Evolutionary conservation across 1,140 invertebrate genomes (phyloP).

Genomic region (Papilio dardanus): DNA sequence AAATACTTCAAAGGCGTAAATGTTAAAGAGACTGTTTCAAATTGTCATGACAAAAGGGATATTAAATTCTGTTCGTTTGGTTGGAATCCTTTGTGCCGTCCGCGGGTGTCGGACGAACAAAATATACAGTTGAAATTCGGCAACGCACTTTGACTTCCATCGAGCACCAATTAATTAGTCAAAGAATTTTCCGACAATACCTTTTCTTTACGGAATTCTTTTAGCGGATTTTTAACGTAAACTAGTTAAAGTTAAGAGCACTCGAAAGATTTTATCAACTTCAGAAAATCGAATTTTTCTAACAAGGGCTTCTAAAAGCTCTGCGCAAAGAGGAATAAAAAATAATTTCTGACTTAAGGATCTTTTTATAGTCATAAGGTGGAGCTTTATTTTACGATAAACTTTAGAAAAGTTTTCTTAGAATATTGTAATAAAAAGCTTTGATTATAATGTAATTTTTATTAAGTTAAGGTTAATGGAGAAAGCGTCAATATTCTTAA

Average conservation of each 20-base stretch:
- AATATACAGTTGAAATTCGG: constrained; percentile 7
- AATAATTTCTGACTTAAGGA: constrained; percentile 5
- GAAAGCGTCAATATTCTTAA: neutral
- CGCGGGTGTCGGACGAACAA: neutral
- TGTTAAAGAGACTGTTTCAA: constrained; percentile 39
- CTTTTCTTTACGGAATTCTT: constrained; percentile 10
- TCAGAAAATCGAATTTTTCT: constrained; percentile 16
- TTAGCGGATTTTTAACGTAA: constrained; percentile 1
- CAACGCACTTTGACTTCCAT: constrained; percentile 21
- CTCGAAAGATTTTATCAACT: neutral
- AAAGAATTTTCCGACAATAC: constrained; percentile 21
- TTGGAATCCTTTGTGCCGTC: constrained; percentile 44
- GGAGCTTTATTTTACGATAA: neutral
- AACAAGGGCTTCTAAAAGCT: neutral
- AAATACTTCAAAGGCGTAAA: constrained; percentile 10
- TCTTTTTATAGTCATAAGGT: constrained; percentile 1
- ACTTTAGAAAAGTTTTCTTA: neutral
- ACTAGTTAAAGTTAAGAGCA: constrained; percentile 18
- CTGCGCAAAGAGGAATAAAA: constrained; percentile 1
- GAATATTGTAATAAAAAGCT: neutral
- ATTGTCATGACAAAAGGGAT: constrained; percentile 39
- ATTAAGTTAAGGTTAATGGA: neutral
- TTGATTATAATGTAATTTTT: neutral
- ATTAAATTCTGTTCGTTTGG: constrained; percentile 47
- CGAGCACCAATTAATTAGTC: constrained; percentile 32